Conservation (phyloP, 1,140 invertebrate genomes). For the Thrips palmi region DNA sequence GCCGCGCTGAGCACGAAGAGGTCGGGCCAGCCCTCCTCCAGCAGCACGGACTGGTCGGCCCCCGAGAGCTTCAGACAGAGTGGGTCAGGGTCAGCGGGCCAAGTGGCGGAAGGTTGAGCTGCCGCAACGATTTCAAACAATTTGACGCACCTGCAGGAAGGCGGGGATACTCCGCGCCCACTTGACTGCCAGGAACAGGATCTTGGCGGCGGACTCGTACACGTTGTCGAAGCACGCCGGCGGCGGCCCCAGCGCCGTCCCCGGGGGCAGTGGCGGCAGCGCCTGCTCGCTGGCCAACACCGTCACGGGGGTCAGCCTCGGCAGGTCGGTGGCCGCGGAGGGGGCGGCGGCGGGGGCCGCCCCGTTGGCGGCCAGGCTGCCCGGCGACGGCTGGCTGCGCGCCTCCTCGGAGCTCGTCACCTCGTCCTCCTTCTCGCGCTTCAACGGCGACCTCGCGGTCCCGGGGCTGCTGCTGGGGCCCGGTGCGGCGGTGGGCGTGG, state of each 20-base stretch:
- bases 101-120: too few relatives aligned
- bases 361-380: too few relatives aligned
- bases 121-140: too few relatives aligned
- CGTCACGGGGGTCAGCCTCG: constrained; percentile 1
- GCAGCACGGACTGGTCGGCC: constrained; percentile 47
- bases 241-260: too few relatives aligned
- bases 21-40: constrained; percentile 66
- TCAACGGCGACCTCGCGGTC: constrained; percentile 2
- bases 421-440: constrained; percentile 38
- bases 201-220: constrained; percentile 54
- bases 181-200: constrained; percentile 56
- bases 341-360: neutral
- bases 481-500: constrained; percentile 5
- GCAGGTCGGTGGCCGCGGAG: too few relatives aligned
- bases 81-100: too few relatives aligned
- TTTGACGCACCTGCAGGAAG: constrained; percentile 38
- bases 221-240: too few relatives aligned
- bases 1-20: constrained; percentile 67
- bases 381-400: too few relatives aligned
- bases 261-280: constrained; percentile 10
- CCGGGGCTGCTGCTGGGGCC: neutral
- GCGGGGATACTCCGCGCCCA: constrained; percentile 59
- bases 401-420: constrained; percentile 53
- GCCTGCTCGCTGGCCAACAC: neutral
- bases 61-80: constrained; percentile 34